Evolutionary conservation across 1,140 invertebrate species (phyloP), one percentile per base, ranked within the genome.

Genomic region (Microplitis mediator): DNA sequence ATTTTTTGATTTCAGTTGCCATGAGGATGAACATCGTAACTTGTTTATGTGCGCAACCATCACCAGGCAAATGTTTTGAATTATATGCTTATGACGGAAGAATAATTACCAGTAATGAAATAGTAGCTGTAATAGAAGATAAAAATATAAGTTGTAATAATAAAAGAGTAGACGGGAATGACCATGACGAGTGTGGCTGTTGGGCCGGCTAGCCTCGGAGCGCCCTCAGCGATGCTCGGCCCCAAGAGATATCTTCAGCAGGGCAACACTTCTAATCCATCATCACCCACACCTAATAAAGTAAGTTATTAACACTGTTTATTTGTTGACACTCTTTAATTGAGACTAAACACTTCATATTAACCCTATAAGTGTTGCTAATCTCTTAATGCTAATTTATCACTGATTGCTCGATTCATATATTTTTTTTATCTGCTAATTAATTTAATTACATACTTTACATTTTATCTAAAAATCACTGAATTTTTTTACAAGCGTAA

Each of bases 141-240:
- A 54, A 54, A 23, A 63, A 23, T 65, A 62, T 51, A 9, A 32
- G 16, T 39, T 51, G 23, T 54, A 45, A 58, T 16, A 16, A 54
- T 31, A 71, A 75, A 73, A 52, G 77, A 77, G 69, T 77, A 72
- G 69, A 76, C 68, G 78, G 81, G 81, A 84, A 84, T 82, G 81
- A 84, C 82, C 75, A 81, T 81, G 81, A 82, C 84, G 79, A 83
- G 81, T 75, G 77, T 82, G 74, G 81, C 81, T 79, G 79, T 83
- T 77, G 79, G 76, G 77, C 82, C 78, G 81, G 79, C 79, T 83
- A 83, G 82, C 80, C 77, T 79, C 69, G 80, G 79, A 51, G 74
- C 78, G 78, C 75, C 80, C 62, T 69, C 77, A 67, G 74, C 79
- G 64, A 75, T 79, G 77, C 75, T 77, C 73, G 74, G 77, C 56